Evolutionary conservation across 2,797 vertebrate genomes (phyloP), one percentile per base, ranked within the genome.

Genomic region (Scomberomorus guttatus): DNA sequence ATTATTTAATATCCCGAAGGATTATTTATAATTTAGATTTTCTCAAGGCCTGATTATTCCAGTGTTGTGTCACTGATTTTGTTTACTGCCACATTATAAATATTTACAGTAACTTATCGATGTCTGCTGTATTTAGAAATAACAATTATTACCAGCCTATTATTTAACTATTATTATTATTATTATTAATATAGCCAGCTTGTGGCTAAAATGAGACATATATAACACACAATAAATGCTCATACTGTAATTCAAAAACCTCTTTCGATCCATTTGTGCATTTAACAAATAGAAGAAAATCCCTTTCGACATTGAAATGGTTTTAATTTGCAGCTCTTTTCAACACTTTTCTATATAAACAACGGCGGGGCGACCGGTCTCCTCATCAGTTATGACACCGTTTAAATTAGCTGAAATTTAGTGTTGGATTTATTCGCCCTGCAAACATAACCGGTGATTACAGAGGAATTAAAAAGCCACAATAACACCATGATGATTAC

Each of bases 381-480:
- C 27, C 82, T 77, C 80, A 78, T 88, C 86, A 78, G 44, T 87
- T 88, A 81, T 85, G 82, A 87, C 79, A 56, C 74, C 44, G 54
- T 77, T 75, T 78, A 72, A 87, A 87, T 79, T 4, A 85, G 66
- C 64, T 66, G n/a, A 73, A 79, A 72, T 67, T 59, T 25, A 75
- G 24, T 39, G 77, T 57, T 46, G 71, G 72, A 48, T 89, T 87
- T 81, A 79, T 91, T 92, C 65, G 63, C 77, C 82, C 81, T 77
- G 62, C 61, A 63, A 86, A 87, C 88, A 86, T 48, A 84, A 83
- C 20, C 64, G 74, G 69, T 87, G 85, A 90, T 90, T 90, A 87
- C 51, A 84, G 81, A 78, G 64, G 67, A 89, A 90, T 90, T 86
- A 85, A 90, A 89, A 85, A 87, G 72, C 75, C 84, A 83, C 85